Conservation (phyloP, 37 sponge, comb jelly and placozoan genomes). For the Chondrilla cf. caribensis region DNA sequence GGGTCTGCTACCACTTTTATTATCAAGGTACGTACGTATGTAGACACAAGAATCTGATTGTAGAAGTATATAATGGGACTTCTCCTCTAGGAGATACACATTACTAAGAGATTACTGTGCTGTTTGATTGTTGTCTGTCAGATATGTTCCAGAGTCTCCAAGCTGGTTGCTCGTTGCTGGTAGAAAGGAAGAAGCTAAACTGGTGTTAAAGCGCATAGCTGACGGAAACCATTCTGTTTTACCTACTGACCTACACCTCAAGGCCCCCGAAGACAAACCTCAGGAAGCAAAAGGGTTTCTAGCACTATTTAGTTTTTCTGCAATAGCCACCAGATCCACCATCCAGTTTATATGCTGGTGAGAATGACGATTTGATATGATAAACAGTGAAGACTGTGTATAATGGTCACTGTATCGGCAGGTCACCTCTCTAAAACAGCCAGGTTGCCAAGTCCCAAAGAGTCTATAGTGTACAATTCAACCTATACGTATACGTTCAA, state of each 20-base stretch:
- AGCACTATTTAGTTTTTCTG: conserved; percentile 11
- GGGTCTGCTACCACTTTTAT: neutral
- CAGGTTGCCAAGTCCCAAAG: no score
- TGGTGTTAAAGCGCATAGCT: conserved; percentile 45
- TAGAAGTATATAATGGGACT: neutral
- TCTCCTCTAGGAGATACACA: neutral
- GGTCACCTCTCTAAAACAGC: no score
- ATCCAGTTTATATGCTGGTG: neutral
- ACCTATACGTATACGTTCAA: no score
- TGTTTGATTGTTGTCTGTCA: conserved; percentile 5
- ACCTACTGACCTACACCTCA: conserved; percentile 6
- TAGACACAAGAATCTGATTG: neutral
- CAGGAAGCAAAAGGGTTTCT: neutral
- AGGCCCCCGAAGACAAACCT: neutral
- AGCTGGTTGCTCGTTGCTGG: conserved; percentile 64
- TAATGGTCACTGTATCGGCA: no score
- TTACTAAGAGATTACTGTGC: neutral
- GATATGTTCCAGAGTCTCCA: conserved; percentile 73
- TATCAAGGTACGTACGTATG: neutral
- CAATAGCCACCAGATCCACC: neutral
- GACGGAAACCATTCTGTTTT: conserved; percentile 37
- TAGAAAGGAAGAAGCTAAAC: conserved; percentile 34
- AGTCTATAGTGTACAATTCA: no score
- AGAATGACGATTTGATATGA: no score
- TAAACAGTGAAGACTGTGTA: no score